Base-by-base conservation (phyloP, 2,797 vertebrate species). In the Gila robusta region DNA sequence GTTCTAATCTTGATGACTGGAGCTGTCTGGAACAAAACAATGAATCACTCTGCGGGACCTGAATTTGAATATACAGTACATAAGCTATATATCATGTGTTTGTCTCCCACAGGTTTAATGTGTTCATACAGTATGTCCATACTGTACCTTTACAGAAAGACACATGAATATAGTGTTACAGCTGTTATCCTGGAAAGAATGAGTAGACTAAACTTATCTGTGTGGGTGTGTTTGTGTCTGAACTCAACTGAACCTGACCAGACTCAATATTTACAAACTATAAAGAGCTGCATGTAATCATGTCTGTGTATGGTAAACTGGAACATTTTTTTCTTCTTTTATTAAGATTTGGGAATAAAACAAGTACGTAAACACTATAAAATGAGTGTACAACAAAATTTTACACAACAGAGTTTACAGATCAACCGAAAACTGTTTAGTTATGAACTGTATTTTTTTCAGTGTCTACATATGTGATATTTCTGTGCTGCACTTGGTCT, bases 231-330 rank as follows among this genome's bases (percentile, higher is more conserved):
- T 79, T 85, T 86, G 52, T 69, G 16, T 81, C 49, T 85, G 81
- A 84, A 84, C 81, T 86, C 54, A 26, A 77, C 82, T 88, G 81
- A 23, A 59, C 77, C 26, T 39, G 62, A 17, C 39, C 6, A 90
- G 89, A 90, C 90, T 89, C 87, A 94, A 93, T 92, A 92, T 93
- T 93, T 91, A 90, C 83, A 83, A 89, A 78, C 91, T 89, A 23
- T 92, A 67, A 52, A 69, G 59, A 28, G 56, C 37, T 69, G 16
- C 35, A 28, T 47, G 17, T 52, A 70, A 23, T 78, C 83, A 84
- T 78, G 44, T 2, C 72, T 78, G 17, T 78, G 44, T 2, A 62
- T 78, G 17, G 62, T 77, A 70, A 70, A 78, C 83, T 39, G 47
- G 5, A 28, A 54, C 2, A 9, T 11, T 66, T 37, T 37, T 37